These are phyloP conservation scores for Synanthedon myopaeformis DNA, from an alignment of 2,888 invertebrate genomes.

Conservation along the genomic window DNA sequence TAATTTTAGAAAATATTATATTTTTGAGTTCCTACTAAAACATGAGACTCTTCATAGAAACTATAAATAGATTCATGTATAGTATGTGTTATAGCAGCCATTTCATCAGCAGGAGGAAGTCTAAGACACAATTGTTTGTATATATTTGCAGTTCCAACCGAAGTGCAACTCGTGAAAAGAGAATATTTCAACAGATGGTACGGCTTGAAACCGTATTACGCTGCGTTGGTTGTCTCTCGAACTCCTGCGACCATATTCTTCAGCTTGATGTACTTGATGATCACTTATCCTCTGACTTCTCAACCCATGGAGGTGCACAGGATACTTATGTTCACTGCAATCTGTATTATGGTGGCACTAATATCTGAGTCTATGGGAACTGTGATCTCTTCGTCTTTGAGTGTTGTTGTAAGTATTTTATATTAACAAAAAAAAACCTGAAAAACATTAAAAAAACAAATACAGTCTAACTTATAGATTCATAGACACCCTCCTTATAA, in stretches of 20 bases:
- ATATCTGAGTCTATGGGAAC: conserved; percentile 85
- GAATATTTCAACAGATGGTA: conserved; percentile 92
- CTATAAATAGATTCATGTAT: too few relatives aligned
- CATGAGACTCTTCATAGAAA: too few relatives aligned
- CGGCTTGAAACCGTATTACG: conserved; percentile 81
- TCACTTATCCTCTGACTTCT: conserved; percentile 80
- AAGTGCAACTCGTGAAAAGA: conserved; percentile 81
- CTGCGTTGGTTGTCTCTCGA: conserved; percentile 78
- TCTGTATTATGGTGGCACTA: conserved; percentile 78
- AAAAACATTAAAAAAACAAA: too few relatives aligned
- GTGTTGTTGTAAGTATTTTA: conserved; percentile 76
- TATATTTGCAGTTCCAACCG: conserved; percentile 76
- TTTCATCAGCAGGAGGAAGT: too few relatives aligned
- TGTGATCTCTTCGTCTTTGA: conserved; percentile 79
- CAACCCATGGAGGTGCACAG: conserved; percentile 81
- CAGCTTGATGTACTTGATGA: conserved; percentile 74
- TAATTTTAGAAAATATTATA: too few relatives aligned
- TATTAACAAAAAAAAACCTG: background rate
- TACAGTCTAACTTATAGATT: too few relatives aligned
- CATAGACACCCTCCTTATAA: too few relatives aligned
- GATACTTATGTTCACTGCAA: conserved; percentile 75
- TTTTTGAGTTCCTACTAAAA: too few relatives aligned
- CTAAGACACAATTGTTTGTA: conserved; percentile 1
- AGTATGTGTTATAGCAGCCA: too few relatives aligned
- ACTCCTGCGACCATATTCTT: conserved; percentile 79